Percentiles rank a stretch among this genome's conserved stretches.
Evolutionary conservation across 2,888 invertebrate species (phyloP).

Genomic region (Hesperia comma): DNA sequence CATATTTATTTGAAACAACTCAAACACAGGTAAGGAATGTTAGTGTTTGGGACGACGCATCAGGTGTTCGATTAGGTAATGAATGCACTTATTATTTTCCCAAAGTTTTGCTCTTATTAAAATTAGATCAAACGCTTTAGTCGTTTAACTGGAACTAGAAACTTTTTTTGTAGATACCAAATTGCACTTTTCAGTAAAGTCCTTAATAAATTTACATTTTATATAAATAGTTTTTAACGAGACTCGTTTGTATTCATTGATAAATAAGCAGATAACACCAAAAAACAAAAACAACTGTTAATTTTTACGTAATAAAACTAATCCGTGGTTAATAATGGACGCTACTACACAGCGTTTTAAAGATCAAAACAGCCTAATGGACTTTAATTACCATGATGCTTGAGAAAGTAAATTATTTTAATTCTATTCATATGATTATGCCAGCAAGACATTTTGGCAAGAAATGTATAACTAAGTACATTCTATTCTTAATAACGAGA

Average conservation of each 20-base stretch:
- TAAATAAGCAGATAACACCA: slow-evolving; percentile 1
- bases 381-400: slow-evolving; percentile 5
- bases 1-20: no score
- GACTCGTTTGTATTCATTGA: slow-evolving; percentile 1
- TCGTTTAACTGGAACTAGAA: no score
- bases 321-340: neutral
- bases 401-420: slow-evolving; percentile 15
- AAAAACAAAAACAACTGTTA: slow-evolving; percentile 7
- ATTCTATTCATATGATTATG: slow-evolving; percentile 14
- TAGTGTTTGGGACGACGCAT: no score
- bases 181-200: neutral
- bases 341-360: slow-evolving; percentile 1
- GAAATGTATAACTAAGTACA: slow-evolving; percentile 7
- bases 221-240: slow-evolving; percentile 3
- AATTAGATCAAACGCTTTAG: no score
- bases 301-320: slow-evolving; percentile 4
- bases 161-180: no score
- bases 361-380: slow-evolving; percentile 12
- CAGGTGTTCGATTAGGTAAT: no score
- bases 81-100: no score
- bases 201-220: neutral
- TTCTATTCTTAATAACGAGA: slow-evolving; percentile 7
- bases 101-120: no score
- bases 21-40: no score
- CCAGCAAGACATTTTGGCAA: slow-evolving; percentile 8